Evolutionary conservation across 64 coral and sea anemone species (phyloP), one percentile per base, ranked within the genome.

Genomic region (Montipora capricornis): DNA sequence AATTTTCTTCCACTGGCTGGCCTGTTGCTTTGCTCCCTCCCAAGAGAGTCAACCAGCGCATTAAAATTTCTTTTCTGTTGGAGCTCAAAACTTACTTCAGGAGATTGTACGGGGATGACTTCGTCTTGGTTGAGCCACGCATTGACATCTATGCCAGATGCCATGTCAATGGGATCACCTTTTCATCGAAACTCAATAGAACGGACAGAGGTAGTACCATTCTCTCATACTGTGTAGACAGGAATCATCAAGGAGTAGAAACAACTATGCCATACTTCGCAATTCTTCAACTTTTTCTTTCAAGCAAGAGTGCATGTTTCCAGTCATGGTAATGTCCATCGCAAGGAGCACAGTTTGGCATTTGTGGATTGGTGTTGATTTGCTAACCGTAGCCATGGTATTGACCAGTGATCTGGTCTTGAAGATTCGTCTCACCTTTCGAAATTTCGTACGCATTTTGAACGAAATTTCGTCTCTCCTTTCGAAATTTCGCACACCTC

Each of bases 81-180:
- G 78, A 57, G 5, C 78, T 80, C 52, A 59, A 80, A 24, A 11
- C 7, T 1, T 80, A 80, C 17, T 44, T 80, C 20, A 58, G 0
- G 53, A 12, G 12, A 26, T 20, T 80, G 5, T 80, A 80, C 78
- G 37, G 11, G 2, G 50, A 80, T 80, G 51, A n/a, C 1, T 80
- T 80, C 20, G 6, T 58, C n/a, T 58, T 80, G 78, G 78, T 80
- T 9, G 78, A 80, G n/a, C 78, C 78, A 22, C 78, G 20, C 19
- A 80, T 80, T 13, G 78, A 80, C 78, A 80, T 80, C 19, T 80
- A 24, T 80, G 78, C 78, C 47, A 80, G 78, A 80, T 80, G 78
- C 78, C 57, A 80, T 8, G 78, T 80, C 19, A 80, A 80, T 58
- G 78, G 51, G 3, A 24, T 52, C 11, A 22, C n/a, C 7, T 80